Conservation (phyloP, 2,113 vertebrate genomes). For the Dasyurus viverrinus region DNA sequence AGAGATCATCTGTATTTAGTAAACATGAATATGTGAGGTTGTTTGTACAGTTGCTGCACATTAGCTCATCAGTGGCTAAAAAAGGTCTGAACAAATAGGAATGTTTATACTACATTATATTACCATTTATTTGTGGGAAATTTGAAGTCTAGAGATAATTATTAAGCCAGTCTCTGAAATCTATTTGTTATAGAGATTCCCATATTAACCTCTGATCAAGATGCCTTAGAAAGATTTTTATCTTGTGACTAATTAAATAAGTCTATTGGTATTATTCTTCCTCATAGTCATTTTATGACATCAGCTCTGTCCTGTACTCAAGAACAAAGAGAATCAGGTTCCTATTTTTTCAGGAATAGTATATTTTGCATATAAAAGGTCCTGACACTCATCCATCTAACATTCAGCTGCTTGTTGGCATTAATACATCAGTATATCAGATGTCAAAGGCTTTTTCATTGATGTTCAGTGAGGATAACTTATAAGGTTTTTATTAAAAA, state of each 20-base stretch:
- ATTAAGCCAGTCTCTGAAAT: slow-evolving; percentile 80
- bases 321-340: slow-evolving; percentile 77
- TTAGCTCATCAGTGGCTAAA: slow-evolving; percentile 85
- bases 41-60: slow-evolving; percentile 93
- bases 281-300: slow-evolving; percentile 79
- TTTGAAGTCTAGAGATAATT: slow-evolving; percentile 87
- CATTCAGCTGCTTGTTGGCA: slow-evolving; percentile 51
- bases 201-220: slow-evolving; percentile 78
- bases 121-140: slow-evolving; percentile 88
- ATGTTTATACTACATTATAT: slow-evolving; percentile 83
- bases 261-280: slow-evolving; percentile 76
- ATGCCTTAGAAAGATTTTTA: slow-evolving; percentile 81
- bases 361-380: slow-evolving; percentile 62
- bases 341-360: slow-evolving; percentile 36
- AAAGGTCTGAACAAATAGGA: slow-evolving; percentile 85
- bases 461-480: slow-evolving; percentile 56
- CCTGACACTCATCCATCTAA: slow-evolving; percentile 60
- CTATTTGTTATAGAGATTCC: slow-evolving; percentile 61
- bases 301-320: slow-evolving; percentile 68
- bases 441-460: slow-evolving; percentile 68
- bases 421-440: slow-evolving; percentile 55
- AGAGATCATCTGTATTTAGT: slow-evolving; percentile 76
- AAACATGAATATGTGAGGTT: slow-evolving; percentile 81
- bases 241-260: slow-evolving; percentile 82
- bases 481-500: slow-evolving; percentile 67